Evolutionary conservation across 1,140 invertebrate genomes (phyloP).

Genomic region (Brachionus koreanus): DNA sequence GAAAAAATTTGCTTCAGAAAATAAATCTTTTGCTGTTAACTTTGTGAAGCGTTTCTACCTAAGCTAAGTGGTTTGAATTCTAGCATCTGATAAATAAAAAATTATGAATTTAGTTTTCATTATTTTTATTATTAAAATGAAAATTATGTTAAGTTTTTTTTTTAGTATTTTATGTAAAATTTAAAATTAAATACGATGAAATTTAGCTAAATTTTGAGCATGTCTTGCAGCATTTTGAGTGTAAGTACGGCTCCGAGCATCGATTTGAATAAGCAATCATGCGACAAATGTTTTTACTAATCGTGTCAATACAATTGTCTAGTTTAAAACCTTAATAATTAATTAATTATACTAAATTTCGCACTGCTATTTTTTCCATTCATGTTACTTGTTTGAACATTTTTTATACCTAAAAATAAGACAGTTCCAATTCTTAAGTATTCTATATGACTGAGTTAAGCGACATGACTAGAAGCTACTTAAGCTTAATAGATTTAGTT

Average conservation of each 20-base stretch:
- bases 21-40: not conserved
- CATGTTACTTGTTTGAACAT: too few relatives aligned
- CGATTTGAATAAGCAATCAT: constrained; percentile 13
- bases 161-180: not conserved
- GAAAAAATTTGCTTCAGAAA: not conserved
- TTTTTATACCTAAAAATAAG: too few relatives aligned
- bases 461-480: too few relatives aligned
- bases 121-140: not conserved
- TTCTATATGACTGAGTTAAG: too few relatives aligned
- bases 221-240: constrained; percentile 29
- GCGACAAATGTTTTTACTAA: not conserved
- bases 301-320: not conserved
- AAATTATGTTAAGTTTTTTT: constrained; percentile 3
- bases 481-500: too few relatives aligned
- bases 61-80: not conserved
- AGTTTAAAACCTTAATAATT: not conserved
- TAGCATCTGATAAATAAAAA: not conserved
- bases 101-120: not conserved
- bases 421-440: too few relatives aligned
- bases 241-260: constrained; percentile 20
- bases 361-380: too few relatives aligned
- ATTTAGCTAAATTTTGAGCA: not conserved
- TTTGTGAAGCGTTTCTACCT: not conserved
- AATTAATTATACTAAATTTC: not conserved
- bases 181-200: not conserved